Evolutionary conservation across 2,797 vertebrate genomes (phyloP).

Genomic region (Melanogrammus aeglefinus): DNA sequence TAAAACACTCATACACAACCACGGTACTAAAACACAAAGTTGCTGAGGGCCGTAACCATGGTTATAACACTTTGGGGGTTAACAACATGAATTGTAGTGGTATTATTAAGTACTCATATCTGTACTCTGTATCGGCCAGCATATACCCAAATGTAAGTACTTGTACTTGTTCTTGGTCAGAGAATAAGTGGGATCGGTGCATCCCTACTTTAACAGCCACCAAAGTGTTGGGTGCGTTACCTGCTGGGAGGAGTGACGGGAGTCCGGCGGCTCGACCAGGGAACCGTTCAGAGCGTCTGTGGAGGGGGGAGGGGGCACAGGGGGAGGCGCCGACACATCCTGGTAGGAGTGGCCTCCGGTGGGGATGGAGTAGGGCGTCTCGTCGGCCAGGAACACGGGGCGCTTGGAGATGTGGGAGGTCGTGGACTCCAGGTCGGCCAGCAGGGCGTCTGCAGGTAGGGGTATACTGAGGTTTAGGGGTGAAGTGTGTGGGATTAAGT

Average conservation of each 20-base stretch:
- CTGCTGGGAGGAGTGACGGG: conserved; percentile 85
- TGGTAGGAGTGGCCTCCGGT: conserved; percentile 85
- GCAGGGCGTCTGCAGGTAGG: conserved; percentile 82
- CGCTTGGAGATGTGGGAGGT: conserved; percentile 95
- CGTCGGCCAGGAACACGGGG: conserved; percentile 86
- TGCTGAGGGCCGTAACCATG: no score
- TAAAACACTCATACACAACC: no score
- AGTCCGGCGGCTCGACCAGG: conserved; percentile 71
- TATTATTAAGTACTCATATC: no score
- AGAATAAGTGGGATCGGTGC: no score
- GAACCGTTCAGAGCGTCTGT: conserved; percentile 90
- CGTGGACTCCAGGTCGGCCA: conserved; percentile 96
- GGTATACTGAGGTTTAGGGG: background rate
- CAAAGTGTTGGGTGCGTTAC: conserved; percentile 52
- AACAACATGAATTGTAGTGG: no score
- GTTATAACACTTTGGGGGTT: no score
- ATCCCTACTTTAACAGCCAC: background rate
- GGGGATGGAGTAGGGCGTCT: conserved; percentile 92
- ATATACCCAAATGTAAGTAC: no score
- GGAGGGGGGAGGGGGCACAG: conserved; percentile 86
- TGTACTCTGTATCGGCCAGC: no score
- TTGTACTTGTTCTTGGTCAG: no score
- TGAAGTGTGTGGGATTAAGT: no score
- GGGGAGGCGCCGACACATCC: conserved; percentile 84
- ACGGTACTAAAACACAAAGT: no score